A percentile compares a stretch with the other conserved stretches of the same genome.
phyloP scores from a whole-genome alignment of 92 coral and sea anemone species.

The Desmophyllum pertusum region DNA sequence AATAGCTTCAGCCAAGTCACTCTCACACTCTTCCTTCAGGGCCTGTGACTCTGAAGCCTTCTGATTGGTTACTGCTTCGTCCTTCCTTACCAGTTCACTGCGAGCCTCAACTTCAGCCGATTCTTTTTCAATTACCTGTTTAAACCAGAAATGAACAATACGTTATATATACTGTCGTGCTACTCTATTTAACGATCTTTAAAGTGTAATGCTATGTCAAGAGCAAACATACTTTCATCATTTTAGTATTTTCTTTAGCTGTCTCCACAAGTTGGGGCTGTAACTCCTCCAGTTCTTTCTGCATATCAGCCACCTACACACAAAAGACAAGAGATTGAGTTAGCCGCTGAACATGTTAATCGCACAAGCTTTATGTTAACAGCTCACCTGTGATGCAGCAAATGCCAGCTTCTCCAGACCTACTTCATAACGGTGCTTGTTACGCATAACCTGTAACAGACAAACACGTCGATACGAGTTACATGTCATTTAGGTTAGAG shows the following conservation, averaged over 20 bases:
- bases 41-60: constrained; percentile 98
- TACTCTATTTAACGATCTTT: not conserved
- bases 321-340: constrained; percentile 5
- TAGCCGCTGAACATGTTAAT: not conserved
- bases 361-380: not conserved
- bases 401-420: constrained; percentile 97
- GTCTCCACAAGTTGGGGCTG: constrained; percentile 97
- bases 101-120: constrained; percentile 95
- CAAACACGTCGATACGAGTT: not conserved
- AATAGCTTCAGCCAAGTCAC: constrained; percentile 96
- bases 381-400: constrained; percentile 95
- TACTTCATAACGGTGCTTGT: constrained; percentile 97
- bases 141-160: not conserved
- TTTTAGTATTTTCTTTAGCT: constrained; percentile 92
- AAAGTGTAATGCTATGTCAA: not conserved
- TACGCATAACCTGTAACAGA: constrained; percentile 81
- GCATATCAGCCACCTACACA: constrained; percentile 97
- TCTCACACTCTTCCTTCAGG: constrained; percentile 95
- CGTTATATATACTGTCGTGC: not conserved
- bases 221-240: constrained; percentile 80
- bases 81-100: constrained; percentile 96
- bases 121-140: constrained; percentile 93
- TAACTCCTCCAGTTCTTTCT: constrained; percentile 94
- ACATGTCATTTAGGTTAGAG: too few relatives aligned
- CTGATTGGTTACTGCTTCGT: constrained; percentile 96